Base-by-base conservation (phyloP, 2,113 vertebrate genomes). In the Grammomys surdaster region DNA sequence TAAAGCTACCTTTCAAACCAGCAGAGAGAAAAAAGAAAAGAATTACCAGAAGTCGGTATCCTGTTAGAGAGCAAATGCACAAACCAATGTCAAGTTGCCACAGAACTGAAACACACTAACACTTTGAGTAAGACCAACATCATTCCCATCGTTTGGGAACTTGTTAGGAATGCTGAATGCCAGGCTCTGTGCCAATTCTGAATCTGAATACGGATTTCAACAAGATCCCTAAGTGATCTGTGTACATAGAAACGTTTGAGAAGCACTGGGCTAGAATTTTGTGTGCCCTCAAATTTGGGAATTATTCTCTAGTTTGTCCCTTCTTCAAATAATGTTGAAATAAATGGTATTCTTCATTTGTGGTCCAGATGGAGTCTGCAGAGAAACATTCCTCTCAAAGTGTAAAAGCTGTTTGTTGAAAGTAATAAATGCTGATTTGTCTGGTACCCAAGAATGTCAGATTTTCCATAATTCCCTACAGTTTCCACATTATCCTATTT, bases 341-440 rank as follows among this genome's bases (percentile, higher is more conserved):
- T 69, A 94, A 91, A 92, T 69, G 48, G 6, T 91, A 31, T 89
- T 73, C 76, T 96, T 96, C 75, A 96, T 93, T 96, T 92, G 81
- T 95, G 72, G 22, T 92, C 60, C 75, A 94, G 54, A 87, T 96
- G 20, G 86, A 72, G 92, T 94, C 89, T 97, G 67, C 94, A 95
- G 86, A 95, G 56, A 89, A 94, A 46, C 58, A 93, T 43, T 92
- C 40, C 46, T 90, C 87, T 93, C 81, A 90, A 94, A 88, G 75
- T 96, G 88, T 96, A 89, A 94, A 97, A 95, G 7, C 69, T 97
- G 69, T 96, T 96, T 93, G 80, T 94, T 97, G 65, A 88, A 97
- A 96, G 70, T 95, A 94, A 97, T 96, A 95, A 97, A 96, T 89
- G 60, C 58, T 96, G 72, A 96, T 95, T 97, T 96, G 77, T 73